Evolutionary conservation across 2,888 invertebrate species (phyloP), one percentile per base, ranked within the genome.

Genomic region (Rhingia campestris): DNA sequence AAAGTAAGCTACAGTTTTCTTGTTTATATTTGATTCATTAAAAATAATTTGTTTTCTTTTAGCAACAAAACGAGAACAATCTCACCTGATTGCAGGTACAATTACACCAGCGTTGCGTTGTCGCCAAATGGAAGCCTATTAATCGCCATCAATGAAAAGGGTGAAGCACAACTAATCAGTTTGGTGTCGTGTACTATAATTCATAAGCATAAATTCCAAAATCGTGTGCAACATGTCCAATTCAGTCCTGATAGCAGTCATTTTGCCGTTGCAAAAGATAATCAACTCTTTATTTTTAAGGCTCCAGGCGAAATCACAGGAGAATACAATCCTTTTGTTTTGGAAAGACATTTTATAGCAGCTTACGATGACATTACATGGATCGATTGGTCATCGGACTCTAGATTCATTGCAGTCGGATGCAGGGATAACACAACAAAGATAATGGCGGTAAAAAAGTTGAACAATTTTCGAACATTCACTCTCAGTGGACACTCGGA

Each of bases 191-290:
- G 95, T 88, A 95, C 95, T 37, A 93, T 97, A 0, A 94, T 99
- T 86, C 96, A 98, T 89, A 94, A 93, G 51, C 96, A 97, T 88
- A 94, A 96, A 88, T 98, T 98, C 89, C 96, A 95, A 88, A 93
- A 94, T 73, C 93, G 93, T 86, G 95, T 98, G 0, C 93, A 93
- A 86, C 94, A 94, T 63, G 93, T 98, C 0, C 94, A 94, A 88
- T 99, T 99, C 91, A 98, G 98, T 89, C 99, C 99, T 0, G 95
- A 99, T 93, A 98, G 98, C 30, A 95, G 95, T 92, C 95, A 96
- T 89, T 96, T 99, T 93, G 98, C 98, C 0, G 96, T 97, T 9
- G 96, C 97, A 49, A 96, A 97, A 91, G 96, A 95, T 88, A 96
- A 95, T 89, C 95, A 95, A 94, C 96, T 97, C 6, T 95, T 96